These are phyloP conservation scores for Colletes latitarsis DNA, from an alignment of 1,140 invertebrate genomes.

Conservation along the genomic window DNA sequence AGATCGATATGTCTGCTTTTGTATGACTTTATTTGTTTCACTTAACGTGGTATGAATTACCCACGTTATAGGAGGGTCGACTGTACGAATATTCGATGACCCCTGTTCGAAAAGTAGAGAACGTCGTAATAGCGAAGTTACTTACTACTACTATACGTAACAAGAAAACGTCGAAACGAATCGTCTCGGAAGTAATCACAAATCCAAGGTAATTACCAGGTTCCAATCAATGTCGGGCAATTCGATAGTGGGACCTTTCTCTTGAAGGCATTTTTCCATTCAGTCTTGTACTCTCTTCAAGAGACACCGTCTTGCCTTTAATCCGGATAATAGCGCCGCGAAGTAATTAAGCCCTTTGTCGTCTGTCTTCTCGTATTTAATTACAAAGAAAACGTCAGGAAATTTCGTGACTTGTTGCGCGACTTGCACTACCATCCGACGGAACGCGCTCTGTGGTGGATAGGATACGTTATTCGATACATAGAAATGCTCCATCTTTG, in stretches of 20 bases:
- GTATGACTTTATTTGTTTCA: too few species aligned
- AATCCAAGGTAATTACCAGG: conserved; percentile 38
- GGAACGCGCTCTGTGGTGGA: conserved; percentile 80
- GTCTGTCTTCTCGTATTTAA: conserved; percentile 35
- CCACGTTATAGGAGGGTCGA: too few species aligned
- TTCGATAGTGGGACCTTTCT: not conserved
- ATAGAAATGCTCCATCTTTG: conserved; percentile 77
- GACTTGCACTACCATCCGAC: conserved; percentile 76
- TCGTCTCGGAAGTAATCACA: conserved; percentile 25
- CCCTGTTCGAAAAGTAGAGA: too few species aligned
- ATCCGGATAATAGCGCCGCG: conserved; percentile 31
- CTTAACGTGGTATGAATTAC: too few species aligned
- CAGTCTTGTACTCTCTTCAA: conserved; percentile 3
- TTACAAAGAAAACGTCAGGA: conserved; percentile 47
- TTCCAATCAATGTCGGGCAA: not conserved
- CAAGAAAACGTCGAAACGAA: conserved; percentile 1
- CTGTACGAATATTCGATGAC: too few species aligned
- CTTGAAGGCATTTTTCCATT: conserved; percentile 14
- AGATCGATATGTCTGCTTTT: too few species aligned
- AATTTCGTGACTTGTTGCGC: conserved; percentile 64
- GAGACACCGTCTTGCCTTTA: conserved; percentile 22
- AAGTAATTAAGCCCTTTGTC: conserved; percentile 42
- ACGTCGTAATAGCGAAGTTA: not conserved
- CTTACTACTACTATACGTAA: not conserved
- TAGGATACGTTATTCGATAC: conserved; percentile 81